These are phyloP conservation scores for Hylaeus anthracinus DNA, from an alignment of 1,140 invertebrate genomes.

Conservation along the genomic window DNA sequence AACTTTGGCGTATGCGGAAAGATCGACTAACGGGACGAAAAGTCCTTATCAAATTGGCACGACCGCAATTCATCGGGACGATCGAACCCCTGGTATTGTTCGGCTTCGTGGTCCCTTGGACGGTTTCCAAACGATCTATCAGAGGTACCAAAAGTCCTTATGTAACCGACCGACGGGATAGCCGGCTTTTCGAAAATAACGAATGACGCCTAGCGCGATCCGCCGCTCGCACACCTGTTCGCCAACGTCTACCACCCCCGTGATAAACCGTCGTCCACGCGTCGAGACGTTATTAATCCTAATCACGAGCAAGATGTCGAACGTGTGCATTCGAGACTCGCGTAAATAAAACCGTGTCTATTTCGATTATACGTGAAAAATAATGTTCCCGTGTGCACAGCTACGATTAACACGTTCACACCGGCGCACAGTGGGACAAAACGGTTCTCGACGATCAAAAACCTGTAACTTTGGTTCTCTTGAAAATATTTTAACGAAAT, in stretches of 20 bases:
- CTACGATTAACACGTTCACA: background rate
- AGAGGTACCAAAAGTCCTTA: constrained; percentile 51
- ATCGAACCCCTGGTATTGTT: constrained; percentile 37
- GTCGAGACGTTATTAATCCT: background rate
- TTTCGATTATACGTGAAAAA: background rate
- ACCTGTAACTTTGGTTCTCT: no score
- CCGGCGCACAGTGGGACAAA: no score
- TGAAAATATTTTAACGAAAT: no score
- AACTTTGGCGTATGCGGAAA: constrained; percentile 17
- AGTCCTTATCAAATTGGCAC: constrained; percentile 60
- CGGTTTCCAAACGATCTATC: constrained; percentile 38
- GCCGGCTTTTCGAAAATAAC: constrained; percentile 55
- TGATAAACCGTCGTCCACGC: background rate
- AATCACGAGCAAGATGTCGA: background rate
- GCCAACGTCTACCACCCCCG: background rate
- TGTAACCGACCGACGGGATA: constrained; percentile 36
- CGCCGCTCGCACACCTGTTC: constrained; percentile 53
- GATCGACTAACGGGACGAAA: constrained; percentile 23
- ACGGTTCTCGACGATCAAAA: no score
- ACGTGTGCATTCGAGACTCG: background rate
- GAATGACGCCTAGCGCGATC: constrained; percentile 3
- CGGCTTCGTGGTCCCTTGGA: constrained; percentile 39
- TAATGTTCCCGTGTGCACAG: constrained; percentile 5
- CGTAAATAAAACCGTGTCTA: constrained; percentile 1
- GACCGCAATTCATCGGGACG: constrained; percentile 16